phyloP scores from a whole-genome alignment of 2,888 invertebrate species.

The Kryphioiulus occultus region DNA sequence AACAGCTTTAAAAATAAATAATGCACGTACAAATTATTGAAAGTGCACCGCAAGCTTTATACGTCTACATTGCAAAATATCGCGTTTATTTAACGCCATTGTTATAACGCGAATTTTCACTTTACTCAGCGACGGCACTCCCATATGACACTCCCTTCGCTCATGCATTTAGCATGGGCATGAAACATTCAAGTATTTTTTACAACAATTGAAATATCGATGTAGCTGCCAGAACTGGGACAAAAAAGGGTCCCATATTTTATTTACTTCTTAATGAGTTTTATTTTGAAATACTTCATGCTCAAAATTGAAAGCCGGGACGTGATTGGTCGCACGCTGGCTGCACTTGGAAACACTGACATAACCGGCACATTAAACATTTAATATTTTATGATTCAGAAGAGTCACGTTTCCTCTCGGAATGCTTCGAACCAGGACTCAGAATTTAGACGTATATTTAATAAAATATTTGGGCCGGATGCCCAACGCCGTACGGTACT shows the following conservation, averaged over 20 bases:
- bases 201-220: slow-evolving; percentile 17
- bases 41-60: slow-evolving; percentile 20
- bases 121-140: background rate
- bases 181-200: slow-evolving; percentile 6
- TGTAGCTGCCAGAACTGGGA: background rate
- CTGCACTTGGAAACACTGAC: background rate
- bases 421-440: background rate
- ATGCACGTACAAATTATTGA: slow-evolving; percentile 30
- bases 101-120: background rate
- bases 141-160: slow-evolving; percentile 24
- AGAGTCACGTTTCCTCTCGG: background rate
- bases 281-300: slow-evolving; percentile 20
- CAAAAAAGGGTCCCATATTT: background rate
- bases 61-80: slow-evolving; percentile 6
- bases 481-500: background rate
- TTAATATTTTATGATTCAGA: background rate
- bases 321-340: background rate
- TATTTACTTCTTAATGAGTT: slow-evolving; percentile 15
- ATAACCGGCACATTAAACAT: background rate
- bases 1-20: slow-evolving; percentile 12
- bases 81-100: slow-evolving; percentile 16
- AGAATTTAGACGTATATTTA: slow-evolving; percentile 12
- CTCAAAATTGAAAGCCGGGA: background rate
- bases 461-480: background rate
- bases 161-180: slow-evolving; percentile 12